Evolutionary conservation across 2,797 vertebrate genomes (phyloP), one percentile per base, ranked within the genome.

Genomic region (Peromyscus aztecus): DNA sequence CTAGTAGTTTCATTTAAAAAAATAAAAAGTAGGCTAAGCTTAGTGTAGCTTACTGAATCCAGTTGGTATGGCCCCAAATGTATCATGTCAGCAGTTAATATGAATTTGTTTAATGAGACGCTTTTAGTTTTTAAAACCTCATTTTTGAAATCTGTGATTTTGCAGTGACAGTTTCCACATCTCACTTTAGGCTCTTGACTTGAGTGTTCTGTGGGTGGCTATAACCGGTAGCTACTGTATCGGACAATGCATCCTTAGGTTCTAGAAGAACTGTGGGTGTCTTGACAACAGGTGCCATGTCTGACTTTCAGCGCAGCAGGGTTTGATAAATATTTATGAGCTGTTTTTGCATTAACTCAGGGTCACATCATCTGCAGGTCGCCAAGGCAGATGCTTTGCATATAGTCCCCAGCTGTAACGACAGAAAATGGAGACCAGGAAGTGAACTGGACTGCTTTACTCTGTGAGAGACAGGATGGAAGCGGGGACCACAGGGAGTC

Each of bases 81-180:
- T 69, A 75, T 71, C 46, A 4, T 76, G 13, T 46, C 49, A 67
- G 61, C 19, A 67, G 19, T 52, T 85, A 46, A 77, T 49, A 24
- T 13, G 87, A 89, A 31, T 61, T 90, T 84, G 43, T 86, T 89
- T 61, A 59, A 52, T 40, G 43, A 80, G 43, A 29, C 24, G 31
- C 63, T 96, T 95, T 76, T 80, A 27, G n/a, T 67, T 94, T 80
- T 86, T 77, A 27, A 49, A 94, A 65, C 65, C 49, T 46, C 16
- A 34, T 17, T 78, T 96, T 89, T 34, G 73, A 82, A 73, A 78
- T 55, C 69, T 83, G 55, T 21, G 85, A 16, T 73, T 81, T 89
- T 71, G 76, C 3, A 71, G 86, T 37, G 55, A 13, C 12, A 69
- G 31, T 2, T 40, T 40, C 4, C 19, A 27, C 29, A 37, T 84